These are phyloP conservation scores for Syngnathus rostellatus DNA, from an alignment of 2,797 vertebrate species.

Conservation along the genomic window DNA sequence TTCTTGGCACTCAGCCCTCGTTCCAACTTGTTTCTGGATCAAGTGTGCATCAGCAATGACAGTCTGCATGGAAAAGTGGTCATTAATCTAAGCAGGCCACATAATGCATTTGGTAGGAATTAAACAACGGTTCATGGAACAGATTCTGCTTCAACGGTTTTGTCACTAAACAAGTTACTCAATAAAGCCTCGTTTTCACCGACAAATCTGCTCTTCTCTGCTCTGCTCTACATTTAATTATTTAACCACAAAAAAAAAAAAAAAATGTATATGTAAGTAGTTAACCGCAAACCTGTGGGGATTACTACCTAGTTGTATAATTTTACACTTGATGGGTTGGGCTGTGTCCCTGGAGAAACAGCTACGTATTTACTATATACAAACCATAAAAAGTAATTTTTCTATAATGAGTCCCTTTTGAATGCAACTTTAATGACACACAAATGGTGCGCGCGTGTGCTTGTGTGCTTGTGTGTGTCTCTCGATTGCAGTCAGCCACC, in stretches of 20 bases:
- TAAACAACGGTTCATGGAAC: no score
- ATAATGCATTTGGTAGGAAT: no score
- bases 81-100: neutral
- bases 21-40: neutral
- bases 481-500: constrained; percentile 82
- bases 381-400: neutral
- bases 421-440: neutral
- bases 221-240: no score
- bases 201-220: no score
- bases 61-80: neutral
- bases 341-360: neutral
- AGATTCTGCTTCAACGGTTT: no score
- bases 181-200: no score
- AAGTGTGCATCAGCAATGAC: neutral
- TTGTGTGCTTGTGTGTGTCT: neutral
- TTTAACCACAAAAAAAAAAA: no score
- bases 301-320: neutral
- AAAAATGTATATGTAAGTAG: no score
- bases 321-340: neutral
- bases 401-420: neutral
- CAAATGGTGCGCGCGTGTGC: neutral
- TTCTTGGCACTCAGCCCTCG: neutral
- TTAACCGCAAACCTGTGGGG: neutral
- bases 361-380: neutral
- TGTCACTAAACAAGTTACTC: no score